Evolutionary conservation across 1,140 invertebrate genomes (phyloP).

Genomic region (Drosophila ananassae): DNA sequence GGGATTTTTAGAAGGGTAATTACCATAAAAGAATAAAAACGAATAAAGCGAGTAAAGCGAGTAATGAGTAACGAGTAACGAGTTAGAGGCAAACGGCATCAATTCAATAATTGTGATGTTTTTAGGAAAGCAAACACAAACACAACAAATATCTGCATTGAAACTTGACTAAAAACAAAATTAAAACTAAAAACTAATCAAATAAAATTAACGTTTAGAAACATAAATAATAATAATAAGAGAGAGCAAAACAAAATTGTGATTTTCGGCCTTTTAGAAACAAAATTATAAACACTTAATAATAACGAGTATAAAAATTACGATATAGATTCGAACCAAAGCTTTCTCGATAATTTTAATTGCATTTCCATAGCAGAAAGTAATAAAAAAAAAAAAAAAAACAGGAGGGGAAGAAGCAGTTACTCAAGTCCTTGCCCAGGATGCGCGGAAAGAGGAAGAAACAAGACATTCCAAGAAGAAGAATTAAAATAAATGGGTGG

Average conservation of each 20-base stretch:
- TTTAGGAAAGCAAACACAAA: conserved; percentile 25
- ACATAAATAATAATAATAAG: conserved; percentile 69
- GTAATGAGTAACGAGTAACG: background rate
- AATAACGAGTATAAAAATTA: conserved; percentile 49
- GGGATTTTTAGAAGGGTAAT: conserved; percentile 13
- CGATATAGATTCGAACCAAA: conserved; percentile 42
- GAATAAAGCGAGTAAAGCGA: background rate
- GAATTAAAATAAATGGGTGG: conserved; percentile 12
- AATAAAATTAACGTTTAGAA: conserved; percentile 78
- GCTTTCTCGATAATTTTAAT: conserved; percentile 53
- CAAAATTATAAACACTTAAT: conserved; percentile 75
- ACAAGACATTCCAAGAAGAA: conserved; percentile 59
- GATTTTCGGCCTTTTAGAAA: conserved; percentile 84
- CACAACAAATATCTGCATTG: conserved; percentile 40
- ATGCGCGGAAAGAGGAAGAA: conserved; percentile 21
- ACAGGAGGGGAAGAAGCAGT: conserved; percentile 2
- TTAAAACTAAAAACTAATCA: background rate
- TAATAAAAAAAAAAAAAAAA: background rate
- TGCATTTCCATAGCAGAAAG: conserved; percentile 46
- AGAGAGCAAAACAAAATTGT: conserved; percentile 83
- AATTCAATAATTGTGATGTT: conserved; percentile 81
- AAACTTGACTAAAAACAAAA: conserved; percentile 36
- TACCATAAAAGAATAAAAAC: background rate
- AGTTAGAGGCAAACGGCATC: conserved; percentile 59
- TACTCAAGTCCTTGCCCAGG: conserved; percentile 27